Conservation (phyloP, 2,888 invertebrate species). For the Boloria euphrosyne region DNA sequence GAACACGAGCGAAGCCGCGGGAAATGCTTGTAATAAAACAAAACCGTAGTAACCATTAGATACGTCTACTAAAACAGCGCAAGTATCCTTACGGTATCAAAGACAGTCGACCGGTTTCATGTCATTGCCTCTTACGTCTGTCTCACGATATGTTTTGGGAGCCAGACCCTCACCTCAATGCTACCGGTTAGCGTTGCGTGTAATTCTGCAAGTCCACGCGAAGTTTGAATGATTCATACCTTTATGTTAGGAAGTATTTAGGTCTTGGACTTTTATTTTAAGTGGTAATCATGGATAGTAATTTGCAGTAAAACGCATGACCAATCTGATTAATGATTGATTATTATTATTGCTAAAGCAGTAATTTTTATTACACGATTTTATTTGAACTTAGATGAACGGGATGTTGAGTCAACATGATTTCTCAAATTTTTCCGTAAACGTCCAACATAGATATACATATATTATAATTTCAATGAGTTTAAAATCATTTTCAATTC, state of each 20-base stretch:
- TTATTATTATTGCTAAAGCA: background rate
- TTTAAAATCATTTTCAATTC: too few species aligned
- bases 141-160: constrained; percentile 42
- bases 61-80: background rate
- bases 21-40: background rate
- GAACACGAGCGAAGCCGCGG: too few species aligned
- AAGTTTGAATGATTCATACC: constrained; percentile 35
- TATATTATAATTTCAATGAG: too few species aligned
- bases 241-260: constrained; percentile 24
- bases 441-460: too few species aligned
- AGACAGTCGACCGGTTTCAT: constrained; percentile 22
- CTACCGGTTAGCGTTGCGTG: constrained; percentile 50
- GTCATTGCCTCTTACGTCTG: constrained; percentile 27
- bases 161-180: constrained; percentile 68
- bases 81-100: constrained; percentile 15
- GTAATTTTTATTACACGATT: background rate
- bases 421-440: too few species aligned
- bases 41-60: too few species aligned
- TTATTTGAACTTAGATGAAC: too few species aligned
- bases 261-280: constrained; percentile 24
- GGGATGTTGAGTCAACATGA: too few species aligned
- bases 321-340: background rate
- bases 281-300: constrained; percentile 13
- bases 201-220: constrained; percentile 46
- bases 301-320: constrained; percentile 18